These are phyloP conservation scores for Pica pica DNA, from an alignment of 2,113 vertebrate species.

Conservation along the genomic window DNA sequence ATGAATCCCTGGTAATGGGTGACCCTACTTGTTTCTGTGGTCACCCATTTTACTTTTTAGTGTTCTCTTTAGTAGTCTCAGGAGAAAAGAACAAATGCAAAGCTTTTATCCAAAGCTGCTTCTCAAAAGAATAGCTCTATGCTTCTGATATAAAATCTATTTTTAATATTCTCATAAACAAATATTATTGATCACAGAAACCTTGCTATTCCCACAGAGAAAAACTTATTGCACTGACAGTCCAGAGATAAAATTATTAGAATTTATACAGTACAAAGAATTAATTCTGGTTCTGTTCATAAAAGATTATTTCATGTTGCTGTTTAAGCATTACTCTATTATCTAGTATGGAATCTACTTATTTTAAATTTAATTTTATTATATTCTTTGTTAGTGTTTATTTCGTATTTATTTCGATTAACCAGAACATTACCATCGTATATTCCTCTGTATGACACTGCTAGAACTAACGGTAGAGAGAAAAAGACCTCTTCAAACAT, in stretches of 20 bases:
- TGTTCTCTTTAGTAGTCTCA: constrained; percentile 44
- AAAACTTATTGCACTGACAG: not conserved
- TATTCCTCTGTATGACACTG: not conserved
- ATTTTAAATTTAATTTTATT: not conserved
- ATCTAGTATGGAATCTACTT: not conserved
- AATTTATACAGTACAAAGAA: not conserved
- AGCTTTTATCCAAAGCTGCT: constrained; percentile 34
- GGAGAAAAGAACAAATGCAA: constrained; percentile 38
- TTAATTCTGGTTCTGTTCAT: not conserved
- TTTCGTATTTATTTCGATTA: constrained; percentile 38
- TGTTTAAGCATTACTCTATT: constrained; percentile 32
- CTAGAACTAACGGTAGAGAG: not conserved
- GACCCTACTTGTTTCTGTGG: constrained; percentile 55
- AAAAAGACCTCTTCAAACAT: constrained; percentile 40
- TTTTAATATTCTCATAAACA: constrained; percentile 50
- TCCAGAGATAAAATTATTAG: not conserved
- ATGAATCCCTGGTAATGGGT: constrained; percentile 55
- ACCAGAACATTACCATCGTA: constrained; percentile 12
- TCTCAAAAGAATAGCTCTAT: constrained; percentile 26
- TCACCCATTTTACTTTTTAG: constrained; percentile 46
- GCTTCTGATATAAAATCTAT: constrained; percentile 39
- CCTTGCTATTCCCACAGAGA: not conserved
- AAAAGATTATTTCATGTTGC: not conserved
- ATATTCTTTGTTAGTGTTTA: not conserved
- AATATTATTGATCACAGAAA: constrained; percentile 48